These are phyloP conservation scores for Neodon shergylaensis DNA, from an alignment of 2,113 vertebrate species.

Conservation along the genomic window DNA sequence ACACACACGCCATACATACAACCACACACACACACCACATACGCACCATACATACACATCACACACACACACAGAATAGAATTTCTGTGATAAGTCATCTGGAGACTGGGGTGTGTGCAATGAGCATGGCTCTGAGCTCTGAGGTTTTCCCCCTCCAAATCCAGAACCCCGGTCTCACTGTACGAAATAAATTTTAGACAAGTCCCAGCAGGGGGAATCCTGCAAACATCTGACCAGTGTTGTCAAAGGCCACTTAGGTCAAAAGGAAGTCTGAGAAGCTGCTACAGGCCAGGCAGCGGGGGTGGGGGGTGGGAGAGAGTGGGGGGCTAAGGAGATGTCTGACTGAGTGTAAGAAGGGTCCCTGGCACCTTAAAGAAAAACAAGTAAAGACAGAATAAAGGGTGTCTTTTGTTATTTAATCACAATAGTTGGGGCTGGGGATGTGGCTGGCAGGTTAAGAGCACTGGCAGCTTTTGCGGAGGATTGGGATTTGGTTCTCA, in stretches of 20 bases:
- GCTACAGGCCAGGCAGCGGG: too few species aligned
- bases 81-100: neutral
- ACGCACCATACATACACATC: too few species aligned
- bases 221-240: neutral
- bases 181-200: neutral
- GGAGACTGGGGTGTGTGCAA: too few species aligned
- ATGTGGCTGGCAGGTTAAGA: neutral
- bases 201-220: too few species aligned
- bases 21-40: neutral
- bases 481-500: neutral
- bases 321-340: too few species aligned
- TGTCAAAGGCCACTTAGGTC: neutral
- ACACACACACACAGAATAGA: neutral
- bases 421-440: neutral
- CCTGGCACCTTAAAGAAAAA: neutral
- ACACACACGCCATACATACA: neutral
- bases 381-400: neutral
- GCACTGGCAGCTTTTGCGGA: neutral
- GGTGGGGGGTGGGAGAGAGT: too few species aligned
- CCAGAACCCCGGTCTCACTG: too few species aligned
- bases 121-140: neutral
- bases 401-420: rapidly evolving
- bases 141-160: neutral
- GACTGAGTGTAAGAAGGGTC: neutral
- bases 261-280: neutral